These are phyloP conservation scores for Sebastes goodei DNA, from an alignment of 2,797 vertebrate genomes.

Conservation along the genomic window DNA sequence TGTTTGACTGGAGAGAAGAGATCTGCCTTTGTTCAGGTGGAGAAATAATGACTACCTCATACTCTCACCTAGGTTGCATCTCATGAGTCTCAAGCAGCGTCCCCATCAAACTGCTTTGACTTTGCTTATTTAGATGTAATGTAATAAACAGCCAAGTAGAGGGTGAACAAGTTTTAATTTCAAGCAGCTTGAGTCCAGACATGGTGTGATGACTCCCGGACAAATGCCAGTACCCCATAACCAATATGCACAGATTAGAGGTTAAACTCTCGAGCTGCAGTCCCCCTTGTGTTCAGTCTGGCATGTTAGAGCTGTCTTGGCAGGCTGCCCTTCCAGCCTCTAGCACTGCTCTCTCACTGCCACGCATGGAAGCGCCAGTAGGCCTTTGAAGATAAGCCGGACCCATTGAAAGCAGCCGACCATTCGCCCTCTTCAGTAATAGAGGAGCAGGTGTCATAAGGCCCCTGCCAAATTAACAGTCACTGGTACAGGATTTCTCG, in stretches of 20 bases:
- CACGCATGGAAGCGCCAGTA: conserved; percentile 48
- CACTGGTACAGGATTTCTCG: conserved; percentile 39
- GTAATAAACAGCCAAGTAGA: conserved; percentile 51
- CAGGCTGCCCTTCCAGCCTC: conserved; percentile 49
- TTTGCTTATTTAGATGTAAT: conserved; percentile 47
- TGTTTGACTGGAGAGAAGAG: conserved; percentile 80
- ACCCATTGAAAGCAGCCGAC: conserved; percentile 63
- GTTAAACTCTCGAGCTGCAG: conserved; percentile 38
- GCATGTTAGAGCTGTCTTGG: conserved; percentile 56
- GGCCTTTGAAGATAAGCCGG: conserved; percentile 69
- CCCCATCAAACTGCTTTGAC: conserved; percentile 40
- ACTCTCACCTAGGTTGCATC: conserved; percentile 77
- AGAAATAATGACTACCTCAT: conserved; percentile 81
- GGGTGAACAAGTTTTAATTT: conserved; percentile 60
- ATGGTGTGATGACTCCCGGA: conserved; percentile 51
- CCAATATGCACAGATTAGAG: conserved; percentile 62
- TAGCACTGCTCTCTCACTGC: conserved; percentile 45
- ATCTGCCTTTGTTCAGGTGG: conserved; percentile 75
- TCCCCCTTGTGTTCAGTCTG: conserved; percentile 56
- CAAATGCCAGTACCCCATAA: conserved; percentile 61
- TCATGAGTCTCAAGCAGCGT: conserved; percentile 62
- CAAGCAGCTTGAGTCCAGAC: conserved; percentile 58
- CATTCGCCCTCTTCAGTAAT: conserved; percentile 56
- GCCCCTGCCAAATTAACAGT: conserved; percentile 58
- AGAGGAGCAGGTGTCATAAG: conserved; percentile 54